Conservation (phyloP, 2,113 vertebrate genomes). For the Erpornis zantholeuca region DNA sequence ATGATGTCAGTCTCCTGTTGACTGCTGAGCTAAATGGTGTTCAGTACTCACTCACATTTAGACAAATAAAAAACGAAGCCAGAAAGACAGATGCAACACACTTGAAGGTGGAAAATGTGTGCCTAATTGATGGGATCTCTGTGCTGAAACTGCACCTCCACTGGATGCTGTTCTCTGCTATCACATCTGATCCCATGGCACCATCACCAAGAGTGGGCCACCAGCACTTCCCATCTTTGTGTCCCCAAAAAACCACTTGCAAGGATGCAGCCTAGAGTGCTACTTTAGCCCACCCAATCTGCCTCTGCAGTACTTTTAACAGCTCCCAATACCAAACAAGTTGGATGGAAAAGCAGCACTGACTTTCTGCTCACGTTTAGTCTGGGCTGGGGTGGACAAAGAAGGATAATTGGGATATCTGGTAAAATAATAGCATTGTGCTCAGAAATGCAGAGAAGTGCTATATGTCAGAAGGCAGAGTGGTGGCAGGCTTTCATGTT, state of each 20-base stretch:
- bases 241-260: neutral
- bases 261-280: neutral
- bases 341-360: neutral
- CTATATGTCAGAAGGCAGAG: neutral
- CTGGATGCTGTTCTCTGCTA: neutral
- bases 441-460: neutral
- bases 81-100: accelerated
- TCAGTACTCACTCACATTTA: neutral
- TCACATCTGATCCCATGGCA: neutral
- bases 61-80: neutral
- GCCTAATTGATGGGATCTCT: neutral
- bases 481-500: neutral
- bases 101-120: neutral
- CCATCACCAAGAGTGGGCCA: neutral
- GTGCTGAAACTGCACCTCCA: neutral
- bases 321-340: neutral
- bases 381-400: neutral
- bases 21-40: neutral
- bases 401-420: neutral
- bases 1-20: neutral
- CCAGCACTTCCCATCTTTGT: neutral
- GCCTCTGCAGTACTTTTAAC: neutral
- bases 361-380: neutral
- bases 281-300: neutral
- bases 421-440: neutral